Evolutionary conservation across 2,797 vertebrate genomes (phyloP), one percentile per base, ranked within the genome.

Genomic region (Neomorphus geoffroyi): DNA sequence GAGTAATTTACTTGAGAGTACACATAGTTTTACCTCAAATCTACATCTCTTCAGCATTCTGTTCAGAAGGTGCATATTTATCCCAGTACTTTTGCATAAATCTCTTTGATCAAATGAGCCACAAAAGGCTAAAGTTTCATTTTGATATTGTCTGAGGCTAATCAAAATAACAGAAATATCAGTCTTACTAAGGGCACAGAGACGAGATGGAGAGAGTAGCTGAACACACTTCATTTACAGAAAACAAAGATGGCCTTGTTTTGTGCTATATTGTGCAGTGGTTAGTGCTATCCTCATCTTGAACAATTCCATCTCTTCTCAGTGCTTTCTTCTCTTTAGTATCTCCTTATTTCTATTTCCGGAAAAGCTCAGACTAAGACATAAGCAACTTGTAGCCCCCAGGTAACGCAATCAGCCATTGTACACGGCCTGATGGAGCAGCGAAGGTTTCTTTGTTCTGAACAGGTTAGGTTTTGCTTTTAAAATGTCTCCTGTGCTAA

Each of bases 161-260:
- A 80, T 79, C 30, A 80, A 80, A 95, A 66, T 51, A 75, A 69
- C 50, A 92, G 74, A 88, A 94, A 83, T 27, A 73, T 18, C 39
- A 78, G 41, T 35, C 71, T 56, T 39, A 43, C 41, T 54, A 15
- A 1, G 2, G 58, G 80, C 71, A 90, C 28, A 74, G 67, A 86
- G 62, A 69, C 0, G 72, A 88, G 50, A 61, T 7, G 15, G 43
- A 70, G 73, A 90, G 64, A 73, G 37, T 33, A 41, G 45, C 3
- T 67, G 61, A 85, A 69, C 53, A 93, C 54, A 79, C 43, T 86
- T 94, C 53, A 61, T 61, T 83, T 77, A 83, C 48, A 80, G 65
- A 69, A 95, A 96, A 94, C 91, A 93, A 94, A 95, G 72, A 51
- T 19, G 26, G 56, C 11, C 57, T 93, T 93, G 39, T 88, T 94